Evolutionary conservation across 2,888 invertebrate species (phyloP).

Genomic region (Uloborus plumipes): DNA sequence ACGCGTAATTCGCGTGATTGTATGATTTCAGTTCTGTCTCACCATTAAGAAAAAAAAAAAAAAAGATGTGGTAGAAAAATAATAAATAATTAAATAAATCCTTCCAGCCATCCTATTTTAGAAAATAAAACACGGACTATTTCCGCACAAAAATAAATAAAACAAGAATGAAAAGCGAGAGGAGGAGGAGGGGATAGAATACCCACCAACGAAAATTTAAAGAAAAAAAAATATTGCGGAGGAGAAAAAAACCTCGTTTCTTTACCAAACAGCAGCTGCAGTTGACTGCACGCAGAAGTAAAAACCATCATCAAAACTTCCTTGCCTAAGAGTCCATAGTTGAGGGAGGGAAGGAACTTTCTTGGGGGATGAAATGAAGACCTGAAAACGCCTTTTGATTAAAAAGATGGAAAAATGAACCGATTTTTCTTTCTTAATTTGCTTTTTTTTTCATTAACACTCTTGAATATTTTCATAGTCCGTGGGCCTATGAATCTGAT

Average conservation of each 20-base stretch:
- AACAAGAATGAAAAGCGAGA: too few relatives aligned
- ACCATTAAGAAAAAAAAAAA: conserved; percentile 19
- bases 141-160: conserved; percentile 22
- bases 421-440: background rate
- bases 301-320: too few relatives aligned
- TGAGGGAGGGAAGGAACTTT: too few relatives aligned
- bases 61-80: conserved; percentile 11
- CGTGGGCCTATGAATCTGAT: conserved; percentile 37
- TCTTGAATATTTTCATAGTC: conserved; percentile 47
- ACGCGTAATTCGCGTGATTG: conserved; percentile 25
- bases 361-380: too few relatives aligned
- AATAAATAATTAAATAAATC: conserved; percentile 52
- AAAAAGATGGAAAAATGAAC: too few relatives aligned
- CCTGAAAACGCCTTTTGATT: too few relatives aligned
- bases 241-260: conserved; percentile 17
- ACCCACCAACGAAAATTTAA: conserved; percentile 23
- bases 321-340: too few relatives aligned
- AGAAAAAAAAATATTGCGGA: conserved; percentile 2
- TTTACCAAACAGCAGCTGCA: conserved; percentile 42
- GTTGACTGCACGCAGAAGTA: conserved; percentile 44
- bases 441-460: conserved; percentile 44
- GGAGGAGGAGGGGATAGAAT: background rate
- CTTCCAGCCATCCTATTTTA: conserved; percentile 28
- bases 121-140: conserved; percentile 56
- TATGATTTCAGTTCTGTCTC: conserved; percentile 34